Conservation (phyloP, 2,113 vertebrate species). For the Ibidorhyncha struthersii region DNA sequence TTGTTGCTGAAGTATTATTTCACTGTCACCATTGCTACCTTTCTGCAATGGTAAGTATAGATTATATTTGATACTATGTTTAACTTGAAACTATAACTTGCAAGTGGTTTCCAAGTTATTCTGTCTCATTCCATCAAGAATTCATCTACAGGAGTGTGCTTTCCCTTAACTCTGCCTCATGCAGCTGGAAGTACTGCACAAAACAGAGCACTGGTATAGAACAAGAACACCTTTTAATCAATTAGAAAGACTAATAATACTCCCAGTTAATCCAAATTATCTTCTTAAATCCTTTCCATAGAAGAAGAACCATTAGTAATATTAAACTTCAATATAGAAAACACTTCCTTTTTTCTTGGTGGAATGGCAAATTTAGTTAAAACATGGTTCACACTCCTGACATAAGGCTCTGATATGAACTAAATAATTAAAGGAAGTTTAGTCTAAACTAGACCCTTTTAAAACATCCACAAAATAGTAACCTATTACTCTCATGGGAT, state of each 20-base stretch:
- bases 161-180: neutral
- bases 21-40: neutral
- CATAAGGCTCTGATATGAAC: conserved; percentile 41
- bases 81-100: neutral
- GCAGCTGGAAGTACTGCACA: neutral
- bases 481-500: conserved; percentile 68
- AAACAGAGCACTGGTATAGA: neutral
- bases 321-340: conserved; percentile 49
- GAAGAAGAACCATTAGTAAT: conserved; percentile 49
- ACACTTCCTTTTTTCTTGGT: neutral
- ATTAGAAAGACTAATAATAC: conserved; percentile 33
- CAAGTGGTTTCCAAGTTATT: neutral
- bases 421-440: conserved; percentile 71
- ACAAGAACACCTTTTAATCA: conserved; percentile 18
- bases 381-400: conserved; percentile 26
- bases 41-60: neutral
- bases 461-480: conserved; percentile 67
- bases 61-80: neutral
- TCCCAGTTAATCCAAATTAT: conserved; percentile 37
- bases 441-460: conserved; percentile 66
- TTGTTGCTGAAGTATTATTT: neutral
- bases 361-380: conserved; percentile 28
- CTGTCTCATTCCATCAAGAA: neutral
- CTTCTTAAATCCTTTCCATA: conserved; percentile 40
- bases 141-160: neutral